Evolutionary conservation across 2,113 vertebrate species (phyloP), one percentile per base, ranked within the genome.

Genomic region (Chroicocephalus ridibundus): DNA sequence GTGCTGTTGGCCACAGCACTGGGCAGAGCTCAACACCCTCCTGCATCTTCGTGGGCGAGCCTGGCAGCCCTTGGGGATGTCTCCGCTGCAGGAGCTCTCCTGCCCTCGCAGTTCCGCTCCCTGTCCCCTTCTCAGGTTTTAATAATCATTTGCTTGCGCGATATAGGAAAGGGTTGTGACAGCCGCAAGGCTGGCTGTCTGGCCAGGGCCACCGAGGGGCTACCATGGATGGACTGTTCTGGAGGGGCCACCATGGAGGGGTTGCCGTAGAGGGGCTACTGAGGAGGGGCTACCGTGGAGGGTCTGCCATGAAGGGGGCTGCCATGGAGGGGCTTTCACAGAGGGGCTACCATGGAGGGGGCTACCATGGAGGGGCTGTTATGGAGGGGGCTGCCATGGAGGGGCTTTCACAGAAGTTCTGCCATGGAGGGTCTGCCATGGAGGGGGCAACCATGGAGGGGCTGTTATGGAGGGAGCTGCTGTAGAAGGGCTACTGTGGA

Each of bases 81-180:
- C 86, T 46, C 8, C 2, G 34, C 77, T 82, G 12, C 4, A 1
- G 76, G 42, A 68, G 21, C 5, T 1, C 25, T 71, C n/a, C 40
- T 1, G 0, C 1, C 3, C 76, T 82, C 31, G 0, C 24, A 6
- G 55, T 47, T n/a, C 19, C 2, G 0, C 83, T 95, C 86, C 20
- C 51, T 68, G 54, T 52, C 61, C n/a, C 76, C 47, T 26, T 26
- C 4, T 49, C 71, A 24, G 75, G 22, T 92, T 95, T 82, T 58
- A 95, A 90, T 88, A 51, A 88, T 15, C 3, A 1, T 62, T 20
- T 1, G 5, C 46, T 95, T 93, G 80, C 69, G 78, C 84, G 93
- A 94, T 7, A 82, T 6, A 6, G 92, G 83, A 93, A 94, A 65
- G 0, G 3, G 10, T 70, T 78, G 72, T 89, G 65, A 60, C 68